Evolutionary conservation across 2,888 invertebrate species (phyloP).

Genomic region (Cheilosia variabilis): DNA sequence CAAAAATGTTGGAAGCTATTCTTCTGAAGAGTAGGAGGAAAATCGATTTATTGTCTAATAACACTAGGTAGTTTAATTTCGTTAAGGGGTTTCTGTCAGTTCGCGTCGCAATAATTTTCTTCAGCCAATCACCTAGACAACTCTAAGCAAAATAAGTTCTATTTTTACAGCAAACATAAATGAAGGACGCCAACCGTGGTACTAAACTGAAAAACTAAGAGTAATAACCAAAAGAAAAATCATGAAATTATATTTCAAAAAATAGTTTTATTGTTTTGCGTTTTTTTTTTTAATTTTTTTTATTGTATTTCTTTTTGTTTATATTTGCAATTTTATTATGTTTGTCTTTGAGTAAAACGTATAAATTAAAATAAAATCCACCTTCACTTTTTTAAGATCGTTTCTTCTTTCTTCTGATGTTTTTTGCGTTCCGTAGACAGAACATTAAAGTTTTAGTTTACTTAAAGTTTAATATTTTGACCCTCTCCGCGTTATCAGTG

Average conservation of each 20-base stretch:
- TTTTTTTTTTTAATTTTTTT: constrained; percentile 37
- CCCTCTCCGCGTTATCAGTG: constrained; percentile 48
- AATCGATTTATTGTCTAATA: too few relatives aligned
- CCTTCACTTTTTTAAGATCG: constrained; percentile 16
- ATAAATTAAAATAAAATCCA: constrained; percentile 61
- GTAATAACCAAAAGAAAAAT: constrained; percentile 29
- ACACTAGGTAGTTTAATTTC: too few relatives aligned
- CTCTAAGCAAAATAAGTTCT: too few relatives aligned
- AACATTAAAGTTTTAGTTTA: constrained; percentile 11
- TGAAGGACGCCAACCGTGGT: not conserved
- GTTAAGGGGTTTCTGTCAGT: too few relatives aligned
- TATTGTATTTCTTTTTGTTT: constrained; percentile 9
- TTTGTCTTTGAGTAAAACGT: constrained; percentile 57
- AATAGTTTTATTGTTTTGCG: constrained; percentile 63
- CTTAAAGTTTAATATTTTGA: constrained; percentile 19
- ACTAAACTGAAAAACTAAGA: constrained; percentile 18
- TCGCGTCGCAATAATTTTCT: too few relatives aligned
- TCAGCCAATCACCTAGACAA: too few relatives aligned
- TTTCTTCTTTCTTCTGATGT: not conserved
- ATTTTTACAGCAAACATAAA: not conserved
- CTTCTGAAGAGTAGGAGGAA: too few relatives aligned
- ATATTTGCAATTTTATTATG: constrained; percentile 26
- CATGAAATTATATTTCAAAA: constrained; percentile 57
- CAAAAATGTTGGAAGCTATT: too few relatives aligned
- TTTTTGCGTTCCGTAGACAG: constrained; percentile 2